Evolutionary conservation across 2,888 invertebrate genomes (phyloP), one percentile per base, ranked within the genome.

Genomic region (Synergus umbraculus): DNA sequence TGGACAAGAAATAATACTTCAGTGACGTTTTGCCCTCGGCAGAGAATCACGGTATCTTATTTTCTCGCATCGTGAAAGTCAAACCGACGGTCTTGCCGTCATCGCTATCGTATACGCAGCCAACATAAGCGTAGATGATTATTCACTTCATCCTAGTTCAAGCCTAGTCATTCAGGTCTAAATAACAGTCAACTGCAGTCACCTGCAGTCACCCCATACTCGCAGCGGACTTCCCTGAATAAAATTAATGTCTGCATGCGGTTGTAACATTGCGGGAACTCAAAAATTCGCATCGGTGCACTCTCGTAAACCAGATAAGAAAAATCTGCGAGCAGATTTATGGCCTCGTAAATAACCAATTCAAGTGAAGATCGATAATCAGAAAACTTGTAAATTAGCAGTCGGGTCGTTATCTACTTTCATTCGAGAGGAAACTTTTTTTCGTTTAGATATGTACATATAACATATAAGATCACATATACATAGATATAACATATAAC

Each of bases 11-110:
- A 73, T 54, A 73, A 73, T 73, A 73, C 54, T 73, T 73, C 8
- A 69, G 49, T 73, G 49, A 73, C n/a, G 69, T 73, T 73, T 69
- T 46, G 37, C 69, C 69, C 37, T 54, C n/a, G 69, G 54, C 69
- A 49, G 49, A 69, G 67, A 49, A 69, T 49, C 29, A 49, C 37
- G 44, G 3, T 66, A 18, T 66, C 49, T 69, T 69, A 69, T 49
- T 69, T 69, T 73, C 69, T 73, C 15, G 29, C 69, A 54, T 73
- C 69, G 49, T 49, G 69, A 54, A 73, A 73, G 69, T 49, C 37
- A 37, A 73, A 29, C 49, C 37, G 15, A 37, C n/a, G 15, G 22
- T 49, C 49, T 73, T 29, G 69, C 46, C 46, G n/a, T 29, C 37
- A 54, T 73, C 49, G 54, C 37, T 49, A 54, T 73, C 69, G 69